Evolutionary conservation across 2,797 vertebrate species (phyloP), one percentile per base, ranked within the genome.

Genomic region (Natrix natrix): DNA sequence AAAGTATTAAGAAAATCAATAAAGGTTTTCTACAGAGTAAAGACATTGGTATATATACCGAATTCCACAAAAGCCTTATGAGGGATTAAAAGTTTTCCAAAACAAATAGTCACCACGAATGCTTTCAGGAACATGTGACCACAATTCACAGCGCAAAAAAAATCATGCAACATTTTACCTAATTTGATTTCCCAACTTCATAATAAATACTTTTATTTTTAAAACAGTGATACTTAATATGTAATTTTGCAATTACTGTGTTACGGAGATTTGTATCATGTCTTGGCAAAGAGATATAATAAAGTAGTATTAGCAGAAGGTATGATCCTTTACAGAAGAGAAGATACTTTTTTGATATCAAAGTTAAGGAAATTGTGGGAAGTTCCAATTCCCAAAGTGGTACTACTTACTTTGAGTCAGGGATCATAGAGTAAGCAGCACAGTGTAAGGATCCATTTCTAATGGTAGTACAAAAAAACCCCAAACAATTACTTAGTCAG

Each of bases 301-400:
- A 74, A 74, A 37, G 93, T 90, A 93, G 83, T 63, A 95, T 88
- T 87, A 90, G 10, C 24, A 83, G 93, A 54, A 94, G 59, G 93
- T 94, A 95, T 94, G 94, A 92, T 95, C 91, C 86, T 93, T 89
- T 56, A 90, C 74, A 94, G 91, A 87, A 74, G 94, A 89, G 93
- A 94, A 93, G 56, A 16, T 61, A 89, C 91, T 94, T 95, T 93
- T 91, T 94, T 94, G 93, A 90, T 93, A 95, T 90, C 89, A 94
- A 90, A 89, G 93, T 61, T 87, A 94, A 95, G 89, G 86, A 90
- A 94, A 93, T 78, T 37, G 89, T 92, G 91, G 91, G 92, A 95
- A 89, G 88, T 74, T 59, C 74, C 91, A 94, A 87, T 63, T 91
- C 94, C 89, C 55, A 14, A 90, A 90, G 89, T 74, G 26, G 83